These are phyloP conservation scores for Entomyzon cyanotis DNA, from an alignment of 2,113 vertebrate species.

Conservation along the genomic window DNA sequence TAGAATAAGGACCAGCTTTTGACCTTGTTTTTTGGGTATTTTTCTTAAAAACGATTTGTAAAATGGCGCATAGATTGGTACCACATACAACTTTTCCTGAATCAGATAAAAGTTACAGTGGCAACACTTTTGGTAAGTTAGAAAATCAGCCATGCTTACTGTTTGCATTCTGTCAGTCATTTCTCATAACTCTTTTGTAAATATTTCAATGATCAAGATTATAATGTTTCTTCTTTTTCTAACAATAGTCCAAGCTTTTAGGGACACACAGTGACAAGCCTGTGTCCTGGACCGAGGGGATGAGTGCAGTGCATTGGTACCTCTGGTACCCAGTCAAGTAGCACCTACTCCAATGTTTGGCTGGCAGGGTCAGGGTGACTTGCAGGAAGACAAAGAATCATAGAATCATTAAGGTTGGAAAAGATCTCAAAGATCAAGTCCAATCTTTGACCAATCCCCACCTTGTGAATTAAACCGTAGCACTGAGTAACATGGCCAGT, in stretches of 20 bases:
- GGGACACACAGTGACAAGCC: fast-evolving
- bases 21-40: neutral
- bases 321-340: no score
- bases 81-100: neutral
- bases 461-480: neutral
- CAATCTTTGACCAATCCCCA: neutral
- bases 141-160: neutral
- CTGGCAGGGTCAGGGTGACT: neutral
- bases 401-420: neutral
- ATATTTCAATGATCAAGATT: neutral
- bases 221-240: neutral
- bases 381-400: neutral
- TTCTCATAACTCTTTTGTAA: neutral
- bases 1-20: neutral
- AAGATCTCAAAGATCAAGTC: neutral
- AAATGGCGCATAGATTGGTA: neutral
- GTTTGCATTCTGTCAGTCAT: neutral
- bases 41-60: neutral
- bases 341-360: fast-evolving
- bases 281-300: neutral
- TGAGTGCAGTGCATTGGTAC: neutral
- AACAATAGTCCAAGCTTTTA: neutral
- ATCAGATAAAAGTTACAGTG: neutral
- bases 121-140: neutral
- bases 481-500: neutral